Evolutionary conservation across 1,140 invertebrate species (phyloP).

Genomic region (Sipha flava): DNA sequence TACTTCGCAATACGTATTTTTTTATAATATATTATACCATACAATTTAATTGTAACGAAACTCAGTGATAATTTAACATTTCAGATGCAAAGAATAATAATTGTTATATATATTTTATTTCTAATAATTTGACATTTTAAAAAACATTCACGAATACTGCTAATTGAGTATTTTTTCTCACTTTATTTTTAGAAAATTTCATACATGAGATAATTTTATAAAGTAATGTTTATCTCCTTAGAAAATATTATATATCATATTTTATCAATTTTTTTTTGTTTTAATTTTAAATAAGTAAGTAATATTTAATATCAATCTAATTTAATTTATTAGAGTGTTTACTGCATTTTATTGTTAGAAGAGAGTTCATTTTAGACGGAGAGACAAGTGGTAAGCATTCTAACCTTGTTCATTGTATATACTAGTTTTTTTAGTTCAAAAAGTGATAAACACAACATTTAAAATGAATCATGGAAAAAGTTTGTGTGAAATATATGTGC

Average conservation of each 20-base stretch:
- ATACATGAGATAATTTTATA: not conserved
- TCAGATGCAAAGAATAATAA: too few relatives aligned
- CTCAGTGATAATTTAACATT: too few relatives aligned
- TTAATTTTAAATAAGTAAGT: not conserved
- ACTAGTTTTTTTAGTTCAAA: not conserved
- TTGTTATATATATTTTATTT: too few relatives aligned
- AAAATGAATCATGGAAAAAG: slow-evolving; percentile 23
- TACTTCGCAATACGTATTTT: too few relatives aligned
- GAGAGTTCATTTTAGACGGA: not conserved
- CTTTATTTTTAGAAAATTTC: not conserved
- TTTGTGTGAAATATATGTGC: not conserved
- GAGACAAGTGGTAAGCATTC: not conserved
- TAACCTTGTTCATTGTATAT: not conserved
- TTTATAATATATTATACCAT: too few relatives aligned
- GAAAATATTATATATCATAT: not conserved
- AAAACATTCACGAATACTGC: too few relatives aligned
- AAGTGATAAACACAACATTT: not conserved
- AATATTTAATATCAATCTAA: not conserved
- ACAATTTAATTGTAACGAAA: too few relatives aligned
- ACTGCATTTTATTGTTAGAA: not conserved
- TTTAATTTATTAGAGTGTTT: slow-evolving; percentile 29
- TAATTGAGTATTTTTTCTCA: not conserved
- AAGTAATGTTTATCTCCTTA: not conserved
- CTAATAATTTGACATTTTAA: too few relatives aligned
- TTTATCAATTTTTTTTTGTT: not conserved